Evolutionary conservation across 1,140 invertebrate species (phyloP).

Genomic region (Agrypnia vestita): DNA sequence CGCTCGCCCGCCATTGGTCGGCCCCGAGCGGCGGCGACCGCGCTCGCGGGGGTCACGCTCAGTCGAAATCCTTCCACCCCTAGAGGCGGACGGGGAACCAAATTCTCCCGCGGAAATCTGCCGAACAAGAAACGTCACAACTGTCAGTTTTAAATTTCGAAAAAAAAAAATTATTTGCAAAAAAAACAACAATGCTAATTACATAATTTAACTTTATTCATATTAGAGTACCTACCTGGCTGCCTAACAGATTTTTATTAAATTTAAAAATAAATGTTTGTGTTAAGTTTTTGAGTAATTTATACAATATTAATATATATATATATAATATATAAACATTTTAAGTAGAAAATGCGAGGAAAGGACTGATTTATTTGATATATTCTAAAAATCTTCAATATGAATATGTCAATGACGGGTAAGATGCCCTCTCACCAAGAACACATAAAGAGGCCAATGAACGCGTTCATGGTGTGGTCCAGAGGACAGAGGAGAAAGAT

Average conservation of each 20-base stretch:
- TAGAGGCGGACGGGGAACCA: constrained; percentile 32
- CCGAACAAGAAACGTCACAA: constrained; percentile 18
- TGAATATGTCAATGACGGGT: constrained; percentile 52
- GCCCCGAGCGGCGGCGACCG: not conserved
- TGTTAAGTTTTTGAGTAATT: not conserved
- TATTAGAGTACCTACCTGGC: too few species aligned
- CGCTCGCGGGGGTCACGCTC: constrained; percentile 17
- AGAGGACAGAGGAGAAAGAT: constrained; percentile 93
- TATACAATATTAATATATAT: not conserved
- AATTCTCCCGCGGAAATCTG: not conserved
- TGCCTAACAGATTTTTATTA: too few species aligned
- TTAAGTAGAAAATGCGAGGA: not conserved
- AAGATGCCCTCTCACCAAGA: constrained; percentile 73
- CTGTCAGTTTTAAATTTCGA: constrained; percentile 32
- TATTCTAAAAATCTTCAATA: not conserved
- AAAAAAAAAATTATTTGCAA: not conserved
- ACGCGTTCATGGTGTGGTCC: constrained; percentile 96
- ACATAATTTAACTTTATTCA: too few species aligned
- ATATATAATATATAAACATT: not conserved
- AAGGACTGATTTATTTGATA: constrained; percentile 10
- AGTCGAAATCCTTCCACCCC: constrained; percentile 38
- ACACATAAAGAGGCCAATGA: constrained; percentile 93
- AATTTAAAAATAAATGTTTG: not conserved
- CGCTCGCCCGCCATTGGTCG: constrained; percentile 47
- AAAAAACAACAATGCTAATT: not conserved